Evolutionary conservation across 2,797 vertebrate species (phyloP), one percentile per base, ranked within the genome.

Genomic region (Malacoraja senta): DNA sequence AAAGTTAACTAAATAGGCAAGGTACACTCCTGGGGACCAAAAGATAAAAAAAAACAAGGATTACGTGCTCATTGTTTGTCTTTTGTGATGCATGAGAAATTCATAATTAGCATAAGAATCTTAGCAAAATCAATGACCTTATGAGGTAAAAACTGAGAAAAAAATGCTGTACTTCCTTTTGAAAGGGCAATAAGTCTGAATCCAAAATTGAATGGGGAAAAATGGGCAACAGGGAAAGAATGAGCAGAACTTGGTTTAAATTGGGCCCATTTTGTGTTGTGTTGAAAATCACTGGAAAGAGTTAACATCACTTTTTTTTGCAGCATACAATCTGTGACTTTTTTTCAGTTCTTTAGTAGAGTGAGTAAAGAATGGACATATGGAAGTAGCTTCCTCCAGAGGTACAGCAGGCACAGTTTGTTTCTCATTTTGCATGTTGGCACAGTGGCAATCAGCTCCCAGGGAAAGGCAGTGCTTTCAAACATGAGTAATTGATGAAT

Each of bases 401-500:
- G 95, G 93, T 96, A 94, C 94, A 29, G 93, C 93, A 93, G 94
- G 95, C 90, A 93, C 94, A n/a, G 94, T 93, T 93, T 94, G 38
- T 17, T 44, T 94, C 95, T 94, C 94, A 13, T 94, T 21, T 93
- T 15, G 93, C 94, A 95, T 94, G 76, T 96, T 96, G 96, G 95
- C 95, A 95, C 94, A 94, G 95, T 96, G 96, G 96, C 96, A 97
- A 96, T 95, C 94, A 12, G 93, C 94, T 96, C 95, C 95, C 96
- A 93, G 93, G 95, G 96, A 96, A 95, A 95, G 94, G 96, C 96
- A 93, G 96, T 96, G 96, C 97, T 97, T 97, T 97, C 97, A 95
- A 97, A 97, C 96, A 96, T 94, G 96, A 95, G 97, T 97, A 97
- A 97, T 97, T 97, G 97, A 97, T 97, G 96, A 96, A 96, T 97